Evolutionary conservation across 2,797 vertebrate genomes (phyloP), one percentile per base, ranked within the genome.

Genomic region (Pampus argenteus): DNA sequence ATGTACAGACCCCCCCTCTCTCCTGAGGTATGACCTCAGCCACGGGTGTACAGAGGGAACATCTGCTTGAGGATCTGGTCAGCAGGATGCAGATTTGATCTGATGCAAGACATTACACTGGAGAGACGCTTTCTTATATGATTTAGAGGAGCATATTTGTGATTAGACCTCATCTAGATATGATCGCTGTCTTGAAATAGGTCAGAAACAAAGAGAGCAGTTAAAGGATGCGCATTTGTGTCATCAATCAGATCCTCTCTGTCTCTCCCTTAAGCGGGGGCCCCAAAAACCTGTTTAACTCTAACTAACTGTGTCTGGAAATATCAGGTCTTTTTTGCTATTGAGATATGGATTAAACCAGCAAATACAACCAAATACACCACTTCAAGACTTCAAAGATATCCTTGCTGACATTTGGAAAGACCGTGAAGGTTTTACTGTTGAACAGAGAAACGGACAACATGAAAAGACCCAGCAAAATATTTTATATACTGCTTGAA

Each of bases 11-110:
- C 64, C 78, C 81, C 88, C 83, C 34, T 57, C 93, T 95, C 95
- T 92, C 92, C 90, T 84, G 93, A 89, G 87, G 92, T 94, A 96
- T 97, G 95, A 98, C 95, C 95, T 98, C 97, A 98, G 91, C 92
- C 72, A 57, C n/a, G 80, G 82, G 93, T 94, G 95, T 94, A 94
- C 84, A 91, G 89, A 91, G 94, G 91, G 86, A 94, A 95, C 96
- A 96, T 96, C 96, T 97, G 96, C 93, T 93, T 87, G 79, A 82
- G 76, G 88, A 85, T 85, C 83, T 82, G 66, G 69, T 86, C 82
- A 92, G 91, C 83, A 89, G 90, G 76, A 82, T 86, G 91, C 86
- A 88, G 82, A 88, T 84, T 83, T 84, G 79, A 86, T 88, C 78
- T 84, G 76, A 82, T 34, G 29, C 56, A 85, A 71, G 66, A 69